phyloP scores from a whole-genome alignment of 2,113 vertebrate species.

The Mirza zaza region DNA sequence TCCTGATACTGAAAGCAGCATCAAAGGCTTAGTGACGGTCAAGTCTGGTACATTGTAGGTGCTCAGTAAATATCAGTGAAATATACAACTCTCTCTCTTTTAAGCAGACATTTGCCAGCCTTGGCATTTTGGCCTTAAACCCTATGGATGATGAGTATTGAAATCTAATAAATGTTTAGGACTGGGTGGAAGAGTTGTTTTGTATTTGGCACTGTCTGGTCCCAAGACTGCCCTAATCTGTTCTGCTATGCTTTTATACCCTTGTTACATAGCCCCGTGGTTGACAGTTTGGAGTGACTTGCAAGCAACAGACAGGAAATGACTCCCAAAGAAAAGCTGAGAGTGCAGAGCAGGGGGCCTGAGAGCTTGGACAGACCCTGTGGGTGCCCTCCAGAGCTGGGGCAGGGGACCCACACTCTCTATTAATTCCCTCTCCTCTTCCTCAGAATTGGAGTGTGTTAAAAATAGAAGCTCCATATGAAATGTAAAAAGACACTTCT shows the following conservation, averaged over 20 bases:
- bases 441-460: background rate
- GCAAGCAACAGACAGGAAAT: background rate
- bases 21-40: background rate
- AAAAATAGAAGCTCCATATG: background rate
- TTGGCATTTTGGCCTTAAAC: constrained; percentile 57
- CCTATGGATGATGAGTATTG: constrained; percentile 68
- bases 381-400: background rate
- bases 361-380: background rate
- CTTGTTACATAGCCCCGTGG: constrained; percentile 18
- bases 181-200: background rate
- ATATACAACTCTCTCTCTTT: background rate
- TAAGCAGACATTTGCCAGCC: background rate
- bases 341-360: background rate
- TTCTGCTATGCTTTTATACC: background rate
- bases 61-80: background rate
- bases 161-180: constrained; percentile 44
- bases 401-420: background rate
- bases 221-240: constrained; percentile 59
- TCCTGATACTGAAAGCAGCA: background rate
- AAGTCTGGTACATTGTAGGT: background rate
- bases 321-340: background rate
- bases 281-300: background rate
- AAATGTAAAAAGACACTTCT: background rate
- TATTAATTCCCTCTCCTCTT: background rate
- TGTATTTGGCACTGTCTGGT: constrained; percentile 62